Evolutionary conservation across 2,888 invertebrate species (phyloP), one percentile per base, ranked within the genome.

Genomic region (Troglohyphantes excavatus): DNA sequence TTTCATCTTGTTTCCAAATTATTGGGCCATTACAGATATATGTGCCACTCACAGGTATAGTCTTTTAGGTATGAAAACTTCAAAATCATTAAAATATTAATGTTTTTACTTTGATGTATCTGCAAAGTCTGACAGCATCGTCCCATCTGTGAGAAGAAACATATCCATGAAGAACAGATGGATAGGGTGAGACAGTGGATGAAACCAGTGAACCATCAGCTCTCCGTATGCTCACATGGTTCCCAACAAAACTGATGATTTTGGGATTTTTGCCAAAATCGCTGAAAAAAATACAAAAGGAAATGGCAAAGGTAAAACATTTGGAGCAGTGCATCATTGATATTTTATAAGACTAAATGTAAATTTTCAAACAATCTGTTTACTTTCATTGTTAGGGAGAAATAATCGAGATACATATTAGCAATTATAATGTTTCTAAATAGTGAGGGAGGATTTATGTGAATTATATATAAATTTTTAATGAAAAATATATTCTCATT

Each of bases 261-360:
- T 95, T 95, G 0, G 98, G 97, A 92, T 96, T 96, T 92, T 97
- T 96, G 2, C 98, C 98, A 92, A 97, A 95, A 93, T 98, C 98
- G 91, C 97, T 97, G 23, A 23, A 81, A 85, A 3, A 6, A 2
- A n/a, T n/a, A n/a, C n/a, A n/a, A n/a, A n/a, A n/a, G n/a, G n/a
- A n/a, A n/a, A n/a, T n/a, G n/a, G n/a, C n/a, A n/a, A n/a, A n/a
- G n/a, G n/a, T n/a, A n/a, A n/a, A n/a, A n/a, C n/a, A n/a, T n/a
- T n/a, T n/a, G n/a, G n/a, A n/a, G n/a, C n/a, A n/a, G n/a, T n/a
- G n/a, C n/a, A n/a, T n/a, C n/a, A n/a, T n/a, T n/a, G n/a, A n/a
- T n/a, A n/a, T n/a, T n/a, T n/a, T n/a, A n/a, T n/a, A n/a, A n/a
- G n/a, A n/a, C n/a, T n/a, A n/a, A n/a, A n/a, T n/a, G n/a, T n/a